Conservation (phyloP, 53 echinoderm and acorn worm species). For the Antedon mediterranea region DNA sequence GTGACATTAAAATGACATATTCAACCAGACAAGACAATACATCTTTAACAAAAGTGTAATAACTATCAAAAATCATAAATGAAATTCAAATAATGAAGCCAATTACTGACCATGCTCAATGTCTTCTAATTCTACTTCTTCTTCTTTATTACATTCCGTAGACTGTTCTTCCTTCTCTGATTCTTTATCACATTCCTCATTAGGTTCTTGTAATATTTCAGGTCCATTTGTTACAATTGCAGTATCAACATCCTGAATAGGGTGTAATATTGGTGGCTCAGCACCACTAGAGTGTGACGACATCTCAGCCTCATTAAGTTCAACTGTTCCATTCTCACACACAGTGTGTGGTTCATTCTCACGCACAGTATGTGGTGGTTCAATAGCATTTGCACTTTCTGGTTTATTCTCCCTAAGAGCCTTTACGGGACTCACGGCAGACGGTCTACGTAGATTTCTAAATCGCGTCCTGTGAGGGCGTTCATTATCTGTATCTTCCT, state of each 20-base stretch:
- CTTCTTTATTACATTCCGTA: neutral
- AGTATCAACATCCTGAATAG: neutral
- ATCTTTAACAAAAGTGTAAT: no score
- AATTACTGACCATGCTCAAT: neutral
- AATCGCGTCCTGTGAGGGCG: neutral
- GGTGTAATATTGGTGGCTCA: neutral
- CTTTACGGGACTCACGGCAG: neutral
- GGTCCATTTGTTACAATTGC: neutral
- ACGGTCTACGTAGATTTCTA: slow-evolving; percentile 1
- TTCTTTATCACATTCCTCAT: neutral
- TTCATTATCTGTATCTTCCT: neutral
- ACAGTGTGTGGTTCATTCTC: neutral
- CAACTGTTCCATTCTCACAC: neutral
- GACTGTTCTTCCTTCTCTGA: neutral
- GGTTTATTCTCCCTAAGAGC: neutral
- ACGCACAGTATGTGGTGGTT: neutral
- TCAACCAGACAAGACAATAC: no score
- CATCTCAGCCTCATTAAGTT: neutral
- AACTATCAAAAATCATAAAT: neutral
- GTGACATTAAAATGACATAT: no score
- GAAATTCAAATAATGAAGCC: neutral
- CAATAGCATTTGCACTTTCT: neutral
- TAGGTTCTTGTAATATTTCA: neutral
- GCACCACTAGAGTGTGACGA: neutral
- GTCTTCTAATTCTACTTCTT: neutral